Percentiles rank a stretch among this genome's conserved stretches.
Evolutionary conservation across 1,140 invertebrate genomes (phyloP).

Genomic region (Nixonia krombeini): DNA sequence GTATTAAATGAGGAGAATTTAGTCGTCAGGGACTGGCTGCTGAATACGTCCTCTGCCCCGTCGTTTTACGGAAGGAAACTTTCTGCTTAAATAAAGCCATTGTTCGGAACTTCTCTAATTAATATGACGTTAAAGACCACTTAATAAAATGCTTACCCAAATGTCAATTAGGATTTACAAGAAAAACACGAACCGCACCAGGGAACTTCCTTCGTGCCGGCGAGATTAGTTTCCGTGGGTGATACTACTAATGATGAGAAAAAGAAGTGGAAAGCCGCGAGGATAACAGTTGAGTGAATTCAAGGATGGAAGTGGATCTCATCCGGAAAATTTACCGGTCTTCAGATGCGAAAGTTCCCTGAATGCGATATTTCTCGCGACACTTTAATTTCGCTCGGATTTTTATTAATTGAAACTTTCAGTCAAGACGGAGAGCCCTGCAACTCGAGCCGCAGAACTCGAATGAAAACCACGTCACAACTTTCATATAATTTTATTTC

Average conservation of each 20-base stretch:
- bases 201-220: constrained; percentile 4
- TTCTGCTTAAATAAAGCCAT: constrained; percentile 21
- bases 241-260: constrained; percentile 1
- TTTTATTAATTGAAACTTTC: too few relatives aligned
- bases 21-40: constrained; percentile 8
- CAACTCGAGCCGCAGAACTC: too few relatives aligned
- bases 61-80: constrained; percentile 10
- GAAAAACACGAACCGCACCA: constrained; percentile 4
- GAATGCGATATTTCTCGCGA: too few relatives aligned
- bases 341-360: too few relatives aligned
- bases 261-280: too few relatives aligned
- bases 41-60: background rate
- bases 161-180: constrained; percentile 18
- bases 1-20: constrained; percentile 20
- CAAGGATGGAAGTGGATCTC: too few relatives aligned
- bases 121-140: constrained; percentile 21
- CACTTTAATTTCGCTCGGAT: too few relatives aligned
- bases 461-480: too few relatives aligned
- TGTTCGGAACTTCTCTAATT: constrained; percentile 32
- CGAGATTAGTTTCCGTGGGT: background rate
- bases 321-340: too few relatives aligned
- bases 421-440: too few relatives aligned
- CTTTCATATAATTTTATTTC: background rate
- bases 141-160: constrained; percentile 25
- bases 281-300: too few relatives aligned